Conservation (phyloP, 2,888 invertebrate species). For the Aphidoletes aphidimyza region DNA sequence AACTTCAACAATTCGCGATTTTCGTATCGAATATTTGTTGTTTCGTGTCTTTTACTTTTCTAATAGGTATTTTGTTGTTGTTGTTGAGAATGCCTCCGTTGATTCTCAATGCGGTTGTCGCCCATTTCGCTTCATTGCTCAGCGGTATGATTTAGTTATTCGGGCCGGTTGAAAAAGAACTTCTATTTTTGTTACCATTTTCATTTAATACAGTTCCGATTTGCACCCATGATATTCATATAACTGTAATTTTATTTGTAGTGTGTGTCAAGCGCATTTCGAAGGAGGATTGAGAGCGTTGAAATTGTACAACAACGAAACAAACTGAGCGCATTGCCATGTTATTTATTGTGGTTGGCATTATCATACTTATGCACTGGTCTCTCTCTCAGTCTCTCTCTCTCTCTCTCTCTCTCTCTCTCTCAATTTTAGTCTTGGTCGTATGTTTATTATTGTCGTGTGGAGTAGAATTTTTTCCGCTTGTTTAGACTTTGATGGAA, state of each 20-base stretch:
- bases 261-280: not conserved
- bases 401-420: not conserved
- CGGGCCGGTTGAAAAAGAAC: not conserved
- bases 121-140: not conserved
- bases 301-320: too few relatives aligned
- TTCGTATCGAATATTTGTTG: not conserved
- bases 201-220: not conserved
- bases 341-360: constrained; percentile 43
- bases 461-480: constrained; percentile 11
- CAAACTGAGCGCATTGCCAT: not conserved
- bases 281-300: not conserved
- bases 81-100: not conserved
- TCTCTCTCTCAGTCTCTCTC: not conserved
- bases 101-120: too few relatives aligned
- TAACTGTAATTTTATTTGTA: constrained; percentile 16
- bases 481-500: not conserved
- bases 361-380: not conserved
- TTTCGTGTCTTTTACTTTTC: not conserved
- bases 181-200: not conserved
- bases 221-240: constrained; percentile 22
- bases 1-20: not conserved
- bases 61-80: not conserved
- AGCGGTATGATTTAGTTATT: constrained; percentile 32
- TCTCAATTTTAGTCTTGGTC: not conserved
- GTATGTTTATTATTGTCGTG: constrained; percentile 9